Evolutionary conservation across 2,797 vertebrate species (phyloP), one percentile per base, ranked within the genome.

Genomic region (Typhlichthys subterraneus): DNA sequence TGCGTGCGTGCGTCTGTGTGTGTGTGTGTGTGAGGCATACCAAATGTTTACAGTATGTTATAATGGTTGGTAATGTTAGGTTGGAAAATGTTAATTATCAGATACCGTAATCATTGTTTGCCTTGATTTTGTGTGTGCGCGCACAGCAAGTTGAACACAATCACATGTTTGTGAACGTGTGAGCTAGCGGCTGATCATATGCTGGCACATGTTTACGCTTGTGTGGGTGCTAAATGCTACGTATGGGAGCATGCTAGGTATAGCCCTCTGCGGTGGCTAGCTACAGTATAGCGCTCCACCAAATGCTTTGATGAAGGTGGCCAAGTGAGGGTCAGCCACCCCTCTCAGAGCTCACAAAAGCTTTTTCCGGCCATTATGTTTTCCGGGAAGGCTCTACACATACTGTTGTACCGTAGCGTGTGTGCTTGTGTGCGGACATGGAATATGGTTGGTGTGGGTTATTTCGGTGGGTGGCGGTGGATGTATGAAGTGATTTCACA

Each of bases 241-340:
- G 46, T 48, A 2, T n/a, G 7, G 7, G 49, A 52, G 23, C 4
- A 29, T 29, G 23, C 23, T 29, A 29, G 23, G 45, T 55, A 53
- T 82, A 63, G 79, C 79, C 58, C 70, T 57, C 63, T 64, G 67
- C 59, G 3, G 62, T 75, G 78, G 79, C 77, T 79, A 12, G 80
- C 14, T 54, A 74, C 75, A 79, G 73, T 55, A 46, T 67, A 67
- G 57, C 75, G 74, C 72, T 82, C 84, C 78, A 64, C 23, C 61
- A 17, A 62, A 73, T 78, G 81, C 77, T 89, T 84, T 87, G 87
- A 90, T 85, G 84, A 88, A 89, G 88, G 88, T 85, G 85, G 83
- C 83, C 63, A 77, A 84, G 79, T 73, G 81, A 84, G 85, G 87
- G 85, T 85, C 78, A 75, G 68, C 58, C 81, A 78, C 76, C 85